Base-by-base conservation (phyloP, 2,888 invertebrate species). In the Heliothis peltigera region DNA sequence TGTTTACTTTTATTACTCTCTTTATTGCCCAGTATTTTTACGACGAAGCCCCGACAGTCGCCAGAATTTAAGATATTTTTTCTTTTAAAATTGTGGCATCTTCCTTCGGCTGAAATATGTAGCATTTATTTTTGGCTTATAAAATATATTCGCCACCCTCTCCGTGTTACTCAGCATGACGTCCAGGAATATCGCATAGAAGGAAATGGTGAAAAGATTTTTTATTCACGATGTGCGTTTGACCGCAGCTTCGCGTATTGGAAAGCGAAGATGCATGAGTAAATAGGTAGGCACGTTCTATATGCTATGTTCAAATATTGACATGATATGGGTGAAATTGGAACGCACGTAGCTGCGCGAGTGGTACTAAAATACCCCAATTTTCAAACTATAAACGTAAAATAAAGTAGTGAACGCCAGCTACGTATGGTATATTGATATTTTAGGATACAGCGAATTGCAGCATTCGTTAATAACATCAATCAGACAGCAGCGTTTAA, bases 1-100 rank as follows among this genome's bases (percentile, higher is more conserved):
- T 83, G 83, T 85, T 87, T 84, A 83, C 78, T 81, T 83, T 86
- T 86, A 85, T 83, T 81, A 78, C 76, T 55, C 69, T 77, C 76
- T 85, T 87, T 83, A 83, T 82, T 81, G 72, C 79, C 49, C 57
- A 69, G 64, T 80, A 83, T 84, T 32, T 83, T 84, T 84, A 83
- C 75, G 77, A 81, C 63, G 63, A 75, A 75, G 72, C 75, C 56
- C 72, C 66, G 58, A 62, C 67, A 70, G 62, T 44, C 54, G 57
- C 54, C 72, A 64, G 70, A 61, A 70, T 73, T 67, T 55, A 69
- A 70, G 54, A 66, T 70, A 74, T 75, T 70, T 81, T 82, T 81
- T 78, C 73, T 57, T 82, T 77, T 66, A 75, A 77, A n/a, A 80
- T 71, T 71, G 66, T 60, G 69, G 73, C 61, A 67, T 60, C 35